A percentile compares a stretch with the other conserved stretches of the same genome.
These are phyloP conservation scores for Pectinophora gossypiella DNA, from an alignment of 1,140 invertebrate species.

Conservation along the genomic window DNA sequence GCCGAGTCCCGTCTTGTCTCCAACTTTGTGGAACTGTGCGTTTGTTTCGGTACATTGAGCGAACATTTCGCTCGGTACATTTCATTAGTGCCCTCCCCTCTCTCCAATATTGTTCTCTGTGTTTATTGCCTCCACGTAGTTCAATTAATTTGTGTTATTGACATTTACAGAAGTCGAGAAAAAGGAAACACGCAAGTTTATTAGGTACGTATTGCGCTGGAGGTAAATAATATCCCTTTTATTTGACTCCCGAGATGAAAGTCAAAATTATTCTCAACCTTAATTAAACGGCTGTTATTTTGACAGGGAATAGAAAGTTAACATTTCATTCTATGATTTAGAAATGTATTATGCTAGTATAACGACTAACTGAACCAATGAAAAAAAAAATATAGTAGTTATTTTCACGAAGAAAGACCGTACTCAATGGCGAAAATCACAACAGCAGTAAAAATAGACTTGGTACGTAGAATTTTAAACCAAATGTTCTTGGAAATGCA, in stretches of 20 bases:
- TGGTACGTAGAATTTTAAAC: too few relatives aligned
- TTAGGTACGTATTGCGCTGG: neutral
- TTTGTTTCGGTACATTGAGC: conserved; percentile 19
- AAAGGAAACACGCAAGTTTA: neutral
- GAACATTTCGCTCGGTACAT: conserved; percentile 12
- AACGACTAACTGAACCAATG: too few relatives aligned
- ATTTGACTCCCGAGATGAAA: neutral
- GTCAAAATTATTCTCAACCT: too few relatives aligned
- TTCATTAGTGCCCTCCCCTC: conserved; percentile 16
- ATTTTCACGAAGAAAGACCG: too few relatives aligned
- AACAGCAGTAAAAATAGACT: too few relatives aligned
- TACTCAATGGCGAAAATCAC: too few relatives aligned
- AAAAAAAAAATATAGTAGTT: too few relatives aligned
- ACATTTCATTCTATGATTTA: too few relatives aligned
- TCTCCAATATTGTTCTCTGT: conserved; percentile 13
- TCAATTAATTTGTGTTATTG: conserved; percentile 21
- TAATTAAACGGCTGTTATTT: too few relatives aligned
- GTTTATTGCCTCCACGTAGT: conserved; percentile 14
- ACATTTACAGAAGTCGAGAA: neutral
- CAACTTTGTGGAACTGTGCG: conserved; percentile 4
- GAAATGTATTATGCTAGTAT: too few relatives aligned
- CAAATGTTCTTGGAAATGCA: too few relatives aligned
- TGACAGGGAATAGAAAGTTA: too few relatives aligned
- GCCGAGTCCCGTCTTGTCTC: neutral
- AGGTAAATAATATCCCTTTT: neutral